Evolutionary conservation across 2,797 vertebrate species (phyloP).

Genomic region (Euthynnus affinis): DNA sequence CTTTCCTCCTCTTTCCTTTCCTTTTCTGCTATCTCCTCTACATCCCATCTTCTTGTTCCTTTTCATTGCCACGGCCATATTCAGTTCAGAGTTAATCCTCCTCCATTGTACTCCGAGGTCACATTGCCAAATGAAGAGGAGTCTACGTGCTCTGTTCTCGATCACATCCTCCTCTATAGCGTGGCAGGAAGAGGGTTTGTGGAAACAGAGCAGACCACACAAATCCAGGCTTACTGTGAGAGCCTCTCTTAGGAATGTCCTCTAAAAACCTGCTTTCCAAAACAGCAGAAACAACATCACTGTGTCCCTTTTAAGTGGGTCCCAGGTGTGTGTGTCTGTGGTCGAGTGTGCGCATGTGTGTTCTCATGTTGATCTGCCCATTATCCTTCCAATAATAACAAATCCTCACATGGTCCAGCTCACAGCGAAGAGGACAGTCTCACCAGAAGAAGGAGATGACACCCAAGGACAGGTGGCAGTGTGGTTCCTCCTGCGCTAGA

Average conservation of each 20-base stretch:
- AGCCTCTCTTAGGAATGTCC: constrained; percentile 48
- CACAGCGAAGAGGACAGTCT: constrained; percentile 45
- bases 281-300: constrained; percentile 33
- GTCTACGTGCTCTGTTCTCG: constrained; percentile 21
- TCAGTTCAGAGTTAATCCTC: constrained; percentile 62
- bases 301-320: constrained; percentile 31
- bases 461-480: constrained; percentile 53
- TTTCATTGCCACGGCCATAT: constrained; percentile 44
- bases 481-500: constrained; percentile 30
- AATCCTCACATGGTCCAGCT: constrained; percentile 33
- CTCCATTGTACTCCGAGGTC: constrained; percentile 57
- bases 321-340: constrained; percentile 47
- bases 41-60: constrained; percentile 10
- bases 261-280: constrained; percentile 52
- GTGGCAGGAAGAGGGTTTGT: constrained; percentile 30
- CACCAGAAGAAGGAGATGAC: constrained; percentile 51
- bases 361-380: constrained; percentile 50
- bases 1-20: not conserved
- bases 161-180: constrained; percentile 16
- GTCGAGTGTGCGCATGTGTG: constrained; percentile 23
- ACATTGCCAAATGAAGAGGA: constrained; percentile 55
- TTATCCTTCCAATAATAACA: constrained; percentile 61
- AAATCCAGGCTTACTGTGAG: constrained; percentile 55
- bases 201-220: constrained; percentile 26
- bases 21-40: not conserved